Base-by-base conservation (phyloP, 1,140 invertebrate genomes). In the Chymomyza costata region DNA sequence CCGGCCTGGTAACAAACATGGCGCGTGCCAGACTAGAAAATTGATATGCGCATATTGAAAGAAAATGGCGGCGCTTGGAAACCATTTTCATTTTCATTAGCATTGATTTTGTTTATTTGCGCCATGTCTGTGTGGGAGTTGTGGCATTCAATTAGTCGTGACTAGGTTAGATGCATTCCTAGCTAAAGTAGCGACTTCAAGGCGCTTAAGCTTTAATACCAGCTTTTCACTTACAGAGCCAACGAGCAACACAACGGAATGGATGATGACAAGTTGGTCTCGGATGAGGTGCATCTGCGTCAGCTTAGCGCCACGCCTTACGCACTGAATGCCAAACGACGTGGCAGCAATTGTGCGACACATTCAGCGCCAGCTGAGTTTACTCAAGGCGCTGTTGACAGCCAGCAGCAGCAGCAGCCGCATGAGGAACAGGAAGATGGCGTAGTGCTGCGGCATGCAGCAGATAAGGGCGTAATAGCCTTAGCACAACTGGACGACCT, bases 221-320 rank as follows among this genome's bases (percentile, higher is more conserved):
- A 18, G 28, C 28, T 6, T 21, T 14, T 8, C 8, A 25, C 6
- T 55, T 43, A 44, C 54, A 80, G 68, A 54, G 55, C 52, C 41
- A 32, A 44, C 17, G 48, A 37, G 31, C 52, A 67, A 38, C 58
- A 60, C 60, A 84, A 57, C 59, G n/a, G n/a, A n/a, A 84, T 84
- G 82, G 82, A 74, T 47, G 82, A 84, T 28, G 76, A 82, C 59
- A 76, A 84, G 59, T 51, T 84, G 51, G 76, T 84, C 34, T 80
- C 76, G 17, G 65, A 71, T 37, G 76, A 80, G 52, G 71, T 74
- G 65, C 71, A 84, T 61, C 57, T 82, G 35, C 76, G 82, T 13
- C 78, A 78, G 30, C 35, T 84, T 2, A 84, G 71, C 44, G 50
- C 82, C 34, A 80, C 82, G 43, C 82, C 82, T 14, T 56, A 54